phyloP scores from a whole-genome alignment of 2,113 vertebrate species.

The Anser brachyrhynchus region DNA sequence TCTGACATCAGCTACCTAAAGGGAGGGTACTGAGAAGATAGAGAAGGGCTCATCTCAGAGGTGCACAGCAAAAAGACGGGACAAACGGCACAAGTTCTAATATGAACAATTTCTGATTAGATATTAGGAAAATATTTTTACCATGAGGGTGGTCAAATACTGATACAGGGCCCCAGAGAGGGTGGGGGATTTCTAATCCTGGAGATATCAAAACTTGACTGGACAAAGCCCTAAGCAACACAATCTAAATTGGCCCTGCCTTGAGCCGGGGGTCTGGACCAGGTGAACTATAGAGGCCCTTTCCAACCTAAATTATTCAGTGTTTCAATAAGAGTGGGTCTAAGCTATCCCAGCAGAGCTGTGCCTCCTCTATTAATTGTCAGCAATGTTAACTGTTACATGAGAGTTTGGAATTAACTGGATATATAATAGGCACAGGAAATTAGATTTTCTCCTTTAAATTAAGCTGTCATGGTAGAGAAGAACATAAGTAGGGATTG shows the following conservation, averaged over 20 bases:
- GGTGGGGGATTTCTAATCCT: not conserved
- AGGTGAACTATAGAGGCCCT: not conserved
- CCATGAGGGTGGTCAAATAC: not conserved
- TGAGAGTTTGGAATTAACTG: conserved; percentile 45
- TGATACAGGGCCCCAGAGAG: not conserved
- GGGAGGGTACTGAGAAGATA: not conserved
- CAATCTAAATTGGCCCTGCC: not conserved
- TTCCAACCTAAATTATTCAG: not conserved
- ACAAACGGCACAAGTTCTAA: not conserved
- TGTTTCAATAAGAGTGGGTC: not conserved
- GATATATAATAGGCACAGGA: conserved; percentile 35
- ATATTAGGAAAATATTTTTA: not conserved
- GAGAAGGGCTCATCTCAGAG: not conserved
- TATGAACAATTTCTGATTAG: not conserved
- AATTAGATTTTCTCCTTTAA: conserved; percentile 67
- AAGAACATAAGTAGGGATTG: not conserved
- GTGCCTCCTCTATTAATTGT: conserved; percentile 11
- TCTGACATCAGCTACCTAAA: not conserved
- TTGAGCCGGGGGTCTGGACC: not conserved
- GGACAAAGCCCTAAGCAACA: not conserved
- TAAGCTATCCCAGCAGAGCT: not conserved
- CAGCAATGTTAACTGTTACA: conserved; percentile 36
- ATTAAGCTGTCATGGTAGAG: conserved; percentile 52
- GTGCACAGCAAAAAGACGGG: not conserved
- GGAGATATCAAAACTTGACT: not conserved